phyloP scores from a whole-genome alignment of 2,797 vertebrate species.

The Podargus strigoides region DNA sequence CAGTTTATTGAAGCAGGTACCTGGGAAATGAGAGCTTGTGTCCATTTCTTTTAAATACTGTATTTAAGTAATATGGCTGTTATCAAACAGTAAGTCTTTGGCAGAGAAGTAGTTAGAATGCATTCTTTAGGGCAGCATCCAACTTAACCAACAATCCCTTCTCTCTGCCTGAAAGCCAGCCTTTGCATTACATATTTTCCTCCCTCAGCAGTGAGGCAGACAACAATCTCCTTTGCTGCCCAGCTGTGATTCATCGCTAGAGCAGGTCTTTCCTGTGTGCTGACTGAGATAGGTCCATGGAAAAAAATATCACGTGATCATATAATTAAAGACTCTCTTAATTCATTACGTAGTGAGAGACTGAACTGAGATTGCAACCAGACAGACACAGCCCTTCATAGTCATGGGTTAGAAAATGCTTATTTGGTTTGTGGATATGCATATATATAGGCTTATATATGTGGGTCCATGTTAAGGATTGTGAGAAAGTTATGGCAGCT shows the following conservation, averaged over 20 bases:
- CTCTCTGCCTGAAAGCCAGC: not conserved
- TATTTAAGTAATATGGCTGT: accelerated
- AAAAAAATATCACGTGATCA: constrained; percentile 40
- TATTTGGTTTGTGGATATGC: not conserved
- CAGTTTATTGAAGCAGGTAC: not conserved
- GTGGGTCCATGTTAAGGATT: not conserved
- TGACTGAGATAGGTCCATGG: constrained; percentile 24
- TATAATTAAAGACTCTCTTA: constrained; percentile 50
- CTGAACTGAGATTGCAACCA: constrained; percentile 19
- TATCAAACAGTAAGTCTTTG: not conserved
- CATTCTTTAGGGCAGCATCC: not conserved
- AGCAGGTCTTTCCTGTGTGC: constrained; percentile 67
- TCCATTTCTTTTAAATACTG: not conserved
- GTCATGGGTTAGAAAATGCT: not conserved
- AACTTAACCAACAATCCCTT: not conserved
- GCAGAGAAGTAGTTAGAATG: not conserved
- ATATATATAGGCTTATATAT: not conserved
- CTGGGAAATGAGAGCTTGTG: not conserved
- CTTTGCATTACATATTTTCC: not conserved
- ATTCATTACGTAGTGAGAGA: constrained; percentile 34
- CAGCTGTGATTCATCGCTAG: constrained; percentile 38
- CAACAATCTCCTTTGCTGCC: constrained; percentile 10
- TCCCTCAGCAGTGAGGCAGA: not conserved
- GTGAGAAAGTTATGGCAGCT: not conserved
- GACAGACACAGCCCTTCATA: not conserved